Base-by-base conservation (phyloP, 2,113 vertebrate genomes). In the Thymallus thymallus region DNA sequence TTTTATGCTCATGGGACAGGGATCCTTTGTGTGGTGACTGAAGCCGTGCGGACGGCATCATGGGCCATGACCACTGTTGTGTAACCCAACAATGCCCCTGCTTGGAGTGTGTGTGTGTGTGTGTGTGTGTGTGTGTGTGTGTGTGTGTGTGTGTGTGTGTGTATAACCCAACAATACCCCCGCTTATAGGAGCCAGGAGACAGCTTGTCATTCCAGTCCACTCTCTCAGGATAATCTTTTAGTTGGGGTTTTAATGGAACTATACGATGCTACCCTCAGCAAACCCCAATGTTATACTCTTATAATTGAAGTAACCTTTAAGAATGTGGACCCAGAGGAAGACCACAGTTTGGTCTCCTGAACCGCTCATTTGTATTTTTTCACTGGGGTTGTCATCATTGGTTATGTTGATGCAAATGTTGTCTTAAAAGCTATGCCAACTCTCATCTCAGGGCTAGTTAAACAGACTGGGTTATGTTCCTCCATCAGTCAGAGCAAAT, bases 401-500 rank as follows among this genome's bases (percentile, higher is more conserved):
- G 56, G 20, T 22, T 60, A 22, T 14, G 20, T 55, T 55, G 51
- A 60, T 3, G 14, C 18, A 60, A 60, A n/a, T n/a, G 56, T 60
- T 60, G 13, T 60, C 16, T 16, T 18, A 51, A 51, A 18, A 14
- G 18, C 13, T 51, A 48, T 12, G 2, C 20, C 1, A 51, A 69
- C 68, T 26, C 64, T 56, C 64, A 68, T 60, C 56, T 66, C 64
- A 66, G 18, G 84, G 84, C 76, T 69, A 87, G 71, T 77, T 85
- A 89, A 76, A 77, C 84, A 88, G n/a, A 45, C 41, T 5, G 66
- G 20, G 78, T 77, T 29, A 69, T 71, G 55, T 62, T 76, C 70
- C 81, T 82, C 78, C 80, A 64, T 64, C 48, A 58, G 80, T 87
- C 73, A 75, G 78, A 78, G 90, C 87, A 87, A 90, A 92, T 92